phyloP scores from a whole-genome alignment of 2,797 vertebrate genomes.

The Gallinago solitaria region DNA sequence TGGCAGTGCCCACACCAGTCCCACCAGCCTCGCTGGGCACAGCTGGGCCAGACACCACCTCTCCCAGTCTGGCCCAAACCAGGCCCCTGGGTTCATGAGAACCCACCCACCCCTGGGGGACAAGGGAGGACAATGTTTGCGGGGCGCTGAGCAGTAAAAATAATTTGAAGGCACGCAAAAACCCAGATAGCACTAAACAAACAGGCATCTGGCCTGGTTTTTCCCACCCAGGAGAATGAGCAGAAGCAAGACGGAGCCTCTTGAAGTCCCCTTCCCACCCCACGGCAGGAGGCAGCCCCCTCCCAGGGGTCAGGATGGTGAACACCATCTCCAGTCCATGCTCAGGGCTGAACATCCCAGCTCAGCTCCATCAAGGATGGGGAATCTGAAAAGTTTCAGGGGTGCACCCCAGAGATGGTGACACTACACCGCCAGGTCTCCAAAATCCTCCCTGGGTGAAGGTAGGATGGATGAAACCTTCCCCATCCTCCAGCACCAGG shows the following conservation, averaged over 20 bases:
- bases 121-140: background rate
- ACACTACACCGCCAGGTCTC: accelerated
- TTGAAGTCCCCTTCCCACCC: background rate
- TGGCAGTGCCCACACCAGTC: background rate
- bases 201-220: accelerated
- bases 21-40: background rate
- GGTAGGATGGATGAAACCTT: background rate
- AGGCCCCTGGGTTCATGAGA: background rate
- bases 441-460: background rate
- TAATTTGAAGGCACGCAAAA: background rate
- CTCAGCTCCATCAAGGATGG: background rate
- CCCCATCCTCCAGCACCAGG: background rate
- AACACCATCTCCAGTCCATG: accelerated
- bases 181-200: accelerated
- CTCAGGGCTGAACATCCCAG: background rate
- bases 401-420: background rate
- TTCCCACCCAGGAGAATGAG: accelerated
- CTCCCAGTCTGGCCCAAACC: background rate
- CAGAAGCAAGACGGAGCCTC: accelerated
- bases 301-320: accelerated
- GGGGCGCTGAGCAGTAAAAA: accelerated
- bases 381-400: background rate
- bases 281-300: background rate
- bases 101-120: too few relatives aligned
- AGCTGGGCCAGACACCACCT: background rate